A percentile compares a stretch with the other conserved stretches of the same genome.
These are phyloP conservation scores for Anthoscopus minutus DNA, from an alignment of 2,113 vertebrate species.

Conservation along the genomic window DNA sequence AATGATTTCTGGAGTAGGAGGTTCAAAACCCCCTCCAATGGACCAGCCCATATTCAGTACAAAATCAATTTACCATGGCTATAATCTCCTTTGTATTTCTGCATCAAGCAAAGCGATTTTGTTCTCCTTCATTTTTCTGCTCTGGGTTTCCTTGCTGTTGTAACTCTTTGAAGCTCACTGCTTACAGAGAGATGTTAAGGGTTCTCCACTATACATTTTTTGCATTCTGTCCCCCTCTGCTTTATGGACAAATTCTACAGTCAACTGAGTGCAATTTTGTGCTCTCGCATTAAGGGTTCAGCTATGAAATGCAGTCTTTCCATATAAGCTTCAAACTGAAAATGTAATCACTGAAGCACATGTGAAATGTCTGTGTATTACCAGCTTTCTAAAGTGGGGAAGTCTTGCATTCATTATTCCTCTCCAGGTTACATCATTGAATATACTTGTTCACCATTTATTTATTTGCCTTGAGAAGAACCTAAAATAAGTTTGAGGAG, in stretches of 20 bases:
- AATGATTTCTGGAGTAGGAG: constrained; percentile 62
- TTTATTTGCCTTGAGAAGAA: constrained; percentile 10
- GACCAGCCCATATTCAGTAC: constrained; percentile 59
- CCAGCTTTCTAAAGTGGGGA: background rate
- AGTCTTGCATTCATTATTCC: background rate
- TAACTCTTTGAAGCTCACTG: constrained; percentile 16
- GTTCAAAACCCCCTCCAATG: constrained; percentile 55
- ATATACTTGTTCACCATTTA: background rate
- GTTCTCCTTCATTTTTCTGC: constrained; percentile 26
- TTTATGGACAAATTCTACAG: background rate
- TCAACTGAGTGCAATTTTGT: background rate
- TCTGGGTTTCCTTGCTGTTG: constrained; percentile 18
- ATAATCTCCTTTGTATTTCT: constrained; percentile 49
- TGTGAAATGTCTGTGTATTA: background rate
- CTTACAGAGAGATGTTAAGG: background rate
- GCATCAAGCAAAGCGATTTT: constrained; percentile 29
- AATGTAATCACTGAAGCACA: background rate
- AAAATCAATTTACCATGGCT: constrained; percentile 67
- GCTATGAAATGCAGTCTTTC: background rate
- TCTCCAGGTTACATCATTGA: background rate
- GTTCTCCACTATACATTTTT: background rate
- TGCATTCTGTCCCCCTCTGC: background rate
- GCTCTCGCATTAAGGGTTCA: background rate
- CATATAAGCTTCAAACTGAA: background rate
- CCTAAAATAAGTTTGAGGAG: constrained; percentile 21